Conservation (phyloP, 2,797 vertebrate genomes). For the Cirrhinus mrigala region DNA sequence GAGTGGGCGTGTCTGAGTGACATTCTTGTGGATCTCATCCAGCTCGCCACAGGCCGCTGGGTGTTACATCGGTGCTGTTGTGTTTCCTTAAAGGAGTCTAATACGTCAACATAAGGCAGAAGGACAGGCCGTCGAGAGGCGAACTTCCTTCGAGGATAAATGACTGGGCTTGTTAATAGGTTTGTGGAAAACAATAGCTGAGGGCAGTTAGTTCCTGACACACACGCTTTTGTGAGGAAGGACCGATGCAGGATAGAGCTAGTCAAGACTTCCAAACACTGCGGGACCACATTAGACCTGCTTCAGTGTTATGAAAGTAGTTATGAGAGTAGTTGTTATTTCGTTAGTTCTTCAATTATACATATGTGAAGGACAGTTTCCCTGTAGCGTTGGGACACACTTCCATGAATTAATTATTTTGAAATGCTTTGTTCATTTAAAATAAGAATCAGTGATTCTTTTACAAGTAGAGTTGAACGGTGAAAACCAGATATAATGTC, state of each 20-base stretch:
- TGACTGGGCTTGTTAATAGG: conserved; percentile 38
- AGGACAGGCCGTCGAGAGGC: conserved; percentile 33
- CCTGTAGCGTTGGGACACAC: not conserved
- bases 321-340: conserved; percentile 17
- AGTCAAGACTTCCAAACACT: conserved; percentile 11
- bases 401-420: not conserved
- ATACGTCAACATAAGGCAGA: conserved; percentile 44
- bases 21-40: not conserved
- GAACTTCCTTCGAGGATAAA: conserved; percentile 37
- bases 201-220: not conserved
- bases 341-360: conserved; percentile 1
- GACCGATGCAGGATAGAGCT: not conserved
- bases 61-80: conserved; percentile 19
- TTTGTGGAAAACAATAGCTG: conserved; percentile 28
- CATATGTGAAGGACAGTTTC: not conserved
- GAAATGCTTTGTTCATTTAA: not conserved
- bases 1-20: not conserved
- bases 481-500: not conserved
- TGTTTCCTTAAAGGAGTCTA: conserved; percentile 28
- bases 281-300: not conserved
- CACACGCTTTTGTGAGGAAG: not conserved
- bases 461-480: not conserved
- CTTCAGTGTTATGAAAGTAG: not conserved
- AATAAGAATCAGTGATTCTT: not conserved
- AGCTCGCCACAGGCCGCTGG: not conserved